Base-by-base conservation (phyloP, 1,140 invertebrate genomes). In the Atta cephalotes region DNA sequence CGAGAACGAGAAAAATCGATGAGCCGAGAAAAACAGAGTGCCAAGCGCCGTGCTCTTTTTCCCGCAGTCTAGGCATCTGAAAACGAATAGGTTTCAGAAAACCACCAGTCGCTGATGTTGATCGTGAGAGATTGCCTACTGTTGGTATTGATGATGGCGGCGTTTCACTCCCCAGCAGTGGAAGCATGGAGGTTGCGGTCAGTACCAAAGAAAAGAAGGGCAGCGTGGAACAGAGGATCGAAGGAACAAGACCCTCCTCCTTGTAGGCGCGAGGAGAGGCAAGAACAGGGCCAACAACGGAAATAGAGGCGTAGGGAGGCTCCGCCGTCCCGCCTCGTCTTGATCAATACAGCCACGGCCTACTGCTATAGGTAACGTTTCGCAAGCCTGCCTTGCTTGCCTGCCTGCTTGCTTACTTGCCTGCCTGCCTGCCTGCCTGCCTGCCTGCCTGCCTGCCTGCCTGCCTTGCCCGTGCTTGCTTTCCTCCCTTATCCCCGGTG, bases 291-390 rank as follows among this genome's bases (percentile, higher is more conserved):
- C 93, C 92, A 94, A 93, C 92, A 94, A 94, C 93, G 92, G 93
- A 93, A 94, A 93, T 94, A 94, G 93, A 94, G 92, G 93, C 92
- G 92, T 93, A 94, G 93, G 80, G 92, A 93, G 93, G 89, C 92
- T 91, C 81, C 88, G 91, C 91, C 86, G 89, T 92, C 92, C 94
- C 93, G 93, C 94, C 93, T 94, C 93, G 93, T 95, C 94, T 95
- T 95, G 94, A 95, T 95, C 94, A 95, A 95, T 95, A 95, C 94
- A 94, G 94, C 93, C 90, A 94, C 92, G 93, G 94, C 94, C 94
- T 95, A 94, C 93, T 91, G 87, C 91, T 91, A 94, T 94, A 95
- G 92, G 92, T 93, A 93, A 93, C 93, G 92, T 94, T 95, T 94
- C 94, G 92, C 93, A 92, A 91, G 89, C 81, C 66, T 63, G 70